Base-by-base conservation (phyloP, 2,113 vertebrate species). In the Mandrillus leucophaeus region DNA sequence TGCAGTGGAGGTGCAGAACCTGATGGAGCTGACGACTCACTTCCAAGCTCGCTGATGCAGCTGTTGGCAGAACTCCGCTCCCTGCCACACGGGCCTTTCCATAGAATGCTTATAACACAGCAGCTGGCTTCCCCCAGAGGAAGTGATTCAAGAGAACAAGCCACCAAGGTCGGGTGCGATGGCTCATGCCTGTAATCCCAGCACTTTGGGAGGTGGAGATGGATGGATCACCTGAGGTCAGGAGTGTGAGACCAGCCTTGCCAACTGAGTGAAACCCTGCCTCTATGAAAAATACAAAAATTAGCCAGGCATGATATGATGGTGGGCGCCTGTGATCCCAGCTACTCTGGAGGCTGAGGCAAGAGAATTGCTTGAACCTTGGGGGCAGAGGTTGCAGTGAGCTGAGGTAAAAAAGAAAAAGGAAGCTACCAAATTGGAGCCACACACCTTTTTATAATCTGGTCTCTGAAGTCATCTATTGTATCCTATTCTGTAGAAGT, bases 141-240 rank as follows among this genome's bases (percentile, higher is more conserved):
- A 75, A 66, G 13, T 45, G n/a, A 88, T 3, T 57, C 0, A 48
- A 75, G n/a, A 61, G 35, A 48, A 38, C 30, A 14, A 52, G 0
- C 4, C 0, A 8, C 25, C 59, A 61, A 61, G 4, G 59, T 27
- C 1, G 2, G 27, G 5, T 64, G 11, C 2, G 0, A 27, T 30
- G 59, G 27, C 61, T 30, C 11, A 30, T 30, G 5, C 61, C 10
- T 61, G 25, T 61, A 61, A 61, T 27, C 59, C 25, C 25, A 64
- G 61, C 61, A 61, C 59, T 61, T 61, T 30, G 27, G 25, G 27
- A 64, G 61, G 25, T 12, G 4, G 27, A 64, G 27, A 11, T 64
- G 27, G 5, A 30, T 64, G 11, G 27, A 64, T 64, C 61, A 13
- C 27, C 61, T 64, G 61, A 64, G 11, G 27, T 64, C 61, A 64